Percentiles rank a stretch among this genome's conserved stretches.
These are phyloP conservation scores for Diglossa cyanea DNA, from an alignment of 2,797 vertebrate genomes.

Conservation along the genomic window DNA sequence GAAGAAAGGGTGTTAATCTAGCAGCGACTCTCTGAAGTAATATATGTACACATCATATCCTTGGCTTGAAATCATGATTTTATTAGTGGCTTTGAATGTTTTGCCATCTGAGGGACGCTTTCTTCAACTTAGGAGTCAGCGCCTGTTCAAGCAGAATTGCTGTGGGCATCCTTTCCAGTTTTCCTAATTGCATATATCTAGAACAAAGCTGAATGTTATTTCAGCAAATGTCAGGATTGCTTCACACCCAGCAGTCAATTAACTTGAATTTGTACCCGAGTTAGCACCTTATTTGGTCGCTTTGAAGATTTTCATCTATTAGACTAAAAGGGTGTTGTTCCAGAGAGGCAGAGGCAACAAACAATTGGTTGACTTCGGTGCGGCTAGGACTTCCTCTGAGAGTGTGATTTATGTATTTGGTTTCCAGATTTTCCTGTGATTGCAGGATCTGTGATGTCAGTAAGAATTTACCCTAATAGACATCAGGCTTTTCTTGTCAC, in stretches of 20 bases:
- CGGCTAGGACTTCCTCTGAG: not conserved
- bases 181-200: not conserved
- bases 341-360: not conserved
- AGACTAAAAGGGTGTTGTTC: not conserved
- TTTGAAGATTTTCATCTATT: not conserved
- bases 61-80: not conserved
- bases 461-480: not conserved
- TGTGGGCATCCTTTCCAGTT: not conserved
- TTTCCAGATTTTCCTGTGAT: not conserved
- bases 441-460: not conserved
- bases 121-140: not conserved
- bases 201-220: not conserved
- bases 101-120: not conserved
- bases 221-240: not conserved
- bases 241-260: not conserved
- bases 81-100: not conserved
- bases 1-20: not conserved
- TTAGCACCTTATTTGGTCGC: not conserved
- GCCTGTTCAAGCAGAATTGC: not conserved
- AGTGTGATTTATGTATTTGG: not conserved
- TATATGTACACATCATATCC: not conserved
- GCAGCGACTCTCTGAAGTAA: not conserved
- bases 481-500: not conserved
- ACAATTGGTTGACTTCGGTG: accelerated
- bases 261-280: not conserved